Evolutionary conservation across 2,888 invertebrate species (phyloP).

Genomic region (Antheraea assamensis): DNA sequence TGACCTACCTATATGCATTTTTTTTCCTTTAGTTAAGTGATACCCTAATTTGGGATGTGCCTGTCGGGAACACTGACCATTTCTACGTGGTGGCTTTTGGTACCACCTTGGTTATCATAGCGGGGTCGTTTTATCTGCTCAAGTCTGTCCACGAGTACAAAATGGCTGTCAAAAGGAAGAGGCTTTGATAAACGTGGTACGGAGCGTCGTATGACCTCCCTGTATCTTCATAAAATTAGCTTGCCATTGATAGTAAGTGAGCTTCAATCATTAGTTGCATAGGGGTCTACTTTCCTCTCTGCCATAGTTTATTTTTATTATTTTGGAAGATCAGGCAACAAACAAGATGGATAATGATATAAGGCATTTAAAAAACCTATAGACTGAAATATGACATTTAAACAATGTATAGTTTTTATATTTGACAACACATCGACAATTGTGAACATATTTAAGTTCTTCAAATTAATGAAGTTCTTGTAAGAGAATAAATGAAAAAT

Average conservation of each 20-base stretch:
- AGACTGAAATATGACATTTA: no score
- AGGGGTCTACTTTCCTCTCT: no score
- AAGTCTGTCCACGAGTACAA: constrained; percentile 39
- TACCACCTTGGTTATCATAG: constrained; percentile 43
- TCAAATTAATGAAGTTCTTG: no score
- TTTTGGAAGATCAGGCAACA: no score
- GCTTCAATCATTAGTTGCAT: no score
- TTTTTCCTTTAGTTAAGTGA: constrained; percentile 51
- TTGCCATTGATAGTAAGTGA: neutral
- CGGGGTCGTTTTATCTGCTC: constrained; percentile 47
- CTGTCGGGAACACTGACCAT: constrained; percentile 59
- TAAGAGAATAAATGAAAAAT: no score
- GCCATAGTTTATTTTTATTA: no score
- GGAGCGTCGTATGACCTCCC: constrained; percentile 6
- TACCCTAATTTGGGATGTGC: constrained; percentile 54
- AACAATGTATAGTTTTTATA: no score
- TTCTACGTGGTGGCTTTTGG: constrained; percentile 49
- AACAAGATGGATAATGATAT: no score
- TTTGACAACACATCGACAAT: no score
- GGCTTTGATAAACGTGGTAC: constrained; percentile 24
- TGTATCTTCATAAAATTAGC: neutral
- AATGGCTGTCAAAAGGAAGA: constrained; percentile 23
- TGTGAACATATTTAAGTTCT: no score
- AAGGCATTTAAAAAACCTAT: no score
- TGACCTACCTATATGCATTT: constrained; percentile 8